Conservation (phyloP, 2,888 invertebrate genomes). For the Zaprionus bogoriensis region DNA sequence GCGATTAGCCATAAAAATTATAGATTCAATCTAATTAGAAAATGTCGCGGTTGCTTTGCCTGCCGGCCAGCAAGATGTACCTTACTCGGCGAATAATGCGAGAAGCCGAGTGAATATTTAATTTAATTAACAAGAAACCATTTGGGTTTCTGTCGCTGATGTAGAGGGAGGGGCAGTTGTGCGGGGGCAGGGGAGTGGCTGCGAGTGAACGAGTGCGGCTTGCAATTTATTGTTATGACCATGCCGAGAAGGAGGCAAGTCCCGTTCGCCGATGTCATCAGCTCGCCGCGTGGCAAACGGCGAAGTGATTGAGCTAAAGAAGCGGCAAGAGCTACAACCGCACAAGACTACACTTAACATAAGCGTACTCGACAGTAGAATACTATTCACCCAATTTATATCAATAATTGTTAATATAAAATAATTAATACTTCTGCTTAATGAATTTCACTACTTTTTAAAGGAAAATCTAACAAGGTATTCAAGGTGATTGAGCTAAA, state of each 20-base stretch:
- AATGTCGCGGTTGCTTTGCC: constrained; percentile 58
- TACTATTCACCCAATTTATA: too few species aligned
- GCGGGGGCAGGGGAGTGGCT: background rate
- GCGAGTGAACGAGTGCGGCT: constrained; percentile 16
- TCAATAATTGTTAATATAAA: too few species aligned
- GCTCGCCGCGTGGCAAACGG: constrained; percentile 43
- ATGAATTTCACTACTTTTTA: too few species aligned
- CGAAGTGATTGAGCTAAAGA: constrained; percentile 55
- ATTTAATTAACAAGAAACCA: constrained; percentile 81
- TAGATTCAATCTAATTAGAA: constrained; percentile 81
- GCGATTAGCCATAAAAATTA: constrained; percentile 81
- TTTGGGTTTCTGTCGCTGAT: constrained; percentile 59
- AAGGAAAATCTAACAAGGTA: too few species aligned
- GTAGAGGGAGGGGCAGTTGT: constrained; percentile 1
- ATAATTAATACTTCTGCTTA: too few species aligned
- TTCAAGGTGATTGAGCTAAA: constrained; percentile 57
- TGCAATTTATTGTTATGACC: constrained; percentile 79
- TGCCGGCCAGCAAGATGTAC: background rate
- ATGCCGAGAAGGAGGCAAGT: constrained; percentile 41
- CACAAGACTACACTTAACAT: too few species aligned
- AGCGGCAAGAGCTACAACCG: constrained; percentile 33
- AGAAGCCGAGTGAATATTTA: constrained; percentile 78
- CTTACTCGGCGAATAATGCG: constrained; percentile 14
- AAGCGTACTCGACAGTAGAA: too few species aligned
- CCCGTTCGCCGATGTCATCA: constrained; percentile 60